phyloP scores from a whole-genome alignment of 2,888 invertebrate species.

The Hydraecia micacea region DNA sequence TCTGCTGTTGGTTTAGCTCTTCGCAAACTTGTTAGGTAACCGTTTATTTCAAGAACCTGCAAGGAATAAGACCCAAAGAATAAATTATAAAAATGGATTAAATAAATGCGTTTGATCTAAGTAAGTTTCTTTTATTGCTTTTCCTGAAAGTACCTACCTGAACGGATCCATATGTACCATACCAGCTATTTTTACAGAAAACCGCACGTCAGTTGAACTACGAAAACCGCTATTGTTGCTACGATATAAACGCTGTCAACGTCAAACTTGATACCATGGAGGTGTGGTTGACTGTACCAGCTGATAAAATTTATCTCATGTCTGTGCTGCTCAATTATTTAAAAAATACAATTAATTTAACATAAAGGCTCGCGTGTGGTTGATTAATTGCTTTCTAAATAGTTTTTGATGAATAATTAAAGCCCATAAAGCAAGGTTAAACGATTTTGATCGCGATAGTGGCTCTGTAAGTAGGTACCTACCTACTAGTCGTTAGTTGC shows the following conservation, averaged over 20 bases:
- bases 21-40: background rate
- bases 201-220: background rate
- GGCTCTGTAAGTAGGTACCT: background rate
- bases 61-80: constrained; percentile 20
- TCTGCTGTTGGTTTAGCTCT: background rate
- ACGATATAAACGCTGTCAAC: background rate
- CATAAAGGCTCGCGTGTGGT: background rate
- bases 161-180: background rate
- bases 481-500: constrained; percentile 21
- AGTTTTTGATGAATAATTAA: constrained; percentile 41
- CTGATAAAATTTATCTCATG: too few species aligned
- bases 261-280: background rate
- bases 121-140: constrained; percentile 7
- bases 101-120: constrained; percentile 23
- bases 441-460: constrained; percentile 26
- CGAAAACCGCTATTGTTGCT: background rate
- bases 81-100: constrained; percentile 10
- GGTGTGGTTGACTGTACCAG: background rate
- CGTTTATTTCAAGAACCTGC: constrained; percentile 1
- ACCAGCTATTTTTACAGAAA: background rate
- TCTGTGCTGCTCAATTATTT: background rate
- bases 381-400: constrained; percentile 14
- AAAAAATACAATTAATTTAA: background rate
- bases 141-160: background rate
- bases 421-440: constrained; percentile 28